Conservation (phyloP, 2,888 invertebrate species). For the Cancer borealis region DNA sequence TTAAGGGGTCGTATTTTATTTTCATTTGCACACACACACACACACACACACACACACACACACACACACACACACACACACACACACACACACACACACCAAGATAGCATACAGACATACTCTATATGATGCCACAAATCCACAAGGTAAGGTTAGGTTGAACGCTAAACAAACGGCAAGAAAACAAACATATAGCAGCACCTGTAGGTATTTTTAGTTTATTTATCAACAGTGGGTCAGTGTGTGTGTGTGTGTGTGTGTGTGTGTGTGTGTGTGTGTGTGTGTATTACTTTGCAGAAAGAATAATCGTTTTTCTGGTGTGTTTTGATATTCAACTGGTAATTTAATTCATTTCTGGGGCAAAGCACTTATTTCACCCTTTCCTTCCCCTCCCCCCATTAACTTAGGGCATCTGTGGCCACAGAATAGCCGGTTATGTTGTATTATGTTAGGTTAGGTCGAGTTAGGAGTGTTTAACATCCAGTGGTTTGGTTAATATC, state of each 20-base stretch:
- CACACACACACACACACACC: not conserved
- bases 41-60: slow-evolving; percentile 25
- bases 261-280: not conserved
- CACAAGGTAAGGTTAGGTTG: not conserved
- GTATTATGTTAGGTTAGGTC: no score
- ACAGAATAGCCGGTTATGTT: no score
- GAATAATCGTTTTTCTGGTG: not conserved
- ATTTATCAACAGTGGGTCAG: not conserved
- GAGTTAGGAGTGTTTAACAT: no score
- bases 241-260: not conserved
- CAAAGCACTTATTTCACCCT: no score
- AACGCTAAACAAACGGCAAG: no score
- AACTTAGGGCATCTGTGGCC: no score
- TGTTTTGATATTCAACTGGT: no score
- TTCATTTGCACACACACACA: not conserved
- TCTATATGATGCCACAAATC: not conserved
- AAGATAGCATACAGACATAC: no score
- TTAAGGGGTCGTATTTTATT: no score
- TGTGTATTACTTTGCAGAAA: not conserved
- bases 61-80: slow-evolving; percentile 36
- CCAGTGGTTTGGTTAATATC: no score
- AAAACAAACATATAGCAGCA: not conserved
- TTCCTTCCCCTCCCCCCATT: no score
- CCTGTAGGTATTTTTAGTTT: not conserved
- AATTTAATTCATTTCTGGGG: no score